These are phyloP conservation scores for Eupsilia transversa DNA, from an alignment of 2,888 invertebrate genomes.

Conservation along the genomic window DNA sequence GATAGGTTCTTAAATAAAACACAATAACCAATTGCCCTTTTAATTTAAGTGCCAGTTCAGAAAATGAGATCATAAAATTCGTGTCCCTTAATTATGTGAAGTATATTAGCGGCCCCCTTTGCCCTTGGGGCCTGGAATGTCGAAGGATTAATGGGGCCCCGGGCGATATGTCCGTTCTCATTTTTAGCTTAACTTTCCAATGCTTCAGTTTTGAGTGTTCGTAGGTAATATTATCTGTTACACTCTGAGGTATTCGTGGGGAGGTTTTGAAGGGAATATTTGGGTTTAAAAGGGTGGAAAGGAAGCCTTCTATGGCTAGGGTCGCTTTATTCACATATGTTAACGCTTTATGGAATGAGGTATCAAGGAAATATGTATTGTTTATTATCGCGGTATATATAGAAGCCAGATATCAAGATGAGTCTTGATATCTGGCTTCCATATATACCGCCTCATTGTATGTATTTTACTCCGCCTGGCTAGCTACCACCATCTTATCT, in stretches of 20 bases:
- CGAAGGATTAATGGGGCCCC: slow-evolving; percentile 70
- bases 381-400: background rate
- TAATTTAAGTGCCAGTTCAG: slow-evolving; percentile 50
- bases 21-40: slow-evolving; percentile 42
- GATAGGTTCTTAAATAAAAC: slow-evolving; percentile 8
- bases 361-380: background rate
- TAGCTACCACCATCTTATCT: too few species aligned
- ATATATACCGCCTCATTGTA: too few species aligned
- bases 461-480: too few species aligned
- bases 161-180: slow-evolving; percentile 60
- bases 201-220: slow-evolving; percentile 50
- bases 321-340: background rate
- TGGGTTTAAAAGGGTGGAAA: background rate
- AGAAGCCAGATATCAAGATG: too few species aligned
- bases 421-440: too few species aligned
- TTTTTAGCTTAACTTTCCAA: slow-evolving; percentile 63
- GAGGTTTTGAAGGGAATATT: slow-evolving; percentile 1
- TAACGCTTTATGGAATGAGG: background rate
- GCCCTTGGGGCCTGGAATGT: slow-evolving; percentile 62
- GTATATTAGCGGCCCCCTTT: slow-evolving; percentile 59
- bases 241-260: slow-evolving; percentile 24
- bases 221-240: slow-evolving; percentile 59
- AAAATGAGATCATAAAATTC: slow-evolving; percentile 59
- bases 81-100: slow-evolving; percentile 62
- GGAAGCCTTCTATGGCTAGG: background rate